A percentile compares a stretch with the other conserved stretches of the same genome.
These are phyloP conservation scores for Anniella stebbinsi DNA, from an alignment of 2,797 vertebrate genomes.

Conservation along the genomic window DNA sequence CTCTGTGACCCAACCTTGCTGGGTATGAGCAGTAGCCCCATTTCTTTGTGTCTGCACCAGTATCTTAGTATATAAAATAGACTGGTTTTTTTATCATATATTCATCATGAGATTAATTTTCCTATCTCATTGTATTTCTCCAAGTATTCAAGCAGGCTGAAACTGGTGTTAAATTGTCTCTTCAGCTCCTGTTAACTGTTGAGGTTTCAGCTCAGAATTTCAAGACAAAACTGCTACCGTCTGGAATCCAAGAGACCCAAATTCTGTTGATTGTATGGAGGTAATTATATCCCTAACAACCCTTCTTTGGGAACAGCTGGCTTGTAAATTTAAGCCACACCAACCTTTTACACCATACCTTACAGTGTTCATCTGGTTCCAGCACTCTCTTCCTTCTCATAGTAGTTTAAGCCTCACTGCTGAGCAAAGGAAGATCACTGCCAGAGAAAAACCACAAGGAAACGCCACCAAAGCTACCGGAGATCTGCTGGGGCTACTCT, in stretches of 20 bases:
- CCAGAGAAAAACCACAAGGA: not conserved
- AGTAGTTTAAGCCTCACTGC: not conserved
- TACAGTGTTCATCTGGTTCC: constrained; percentile 39
- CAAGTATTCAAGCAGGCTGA: not conserved
- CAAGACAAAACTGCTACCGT: not conserved
- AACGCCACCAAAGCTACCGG: not conserved
- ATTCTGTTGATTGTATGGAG: not conserved
- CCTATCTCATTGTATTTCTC: not conserved
- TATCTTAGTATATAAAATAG: not conserved
- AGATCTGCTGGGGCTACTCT: not conserved
- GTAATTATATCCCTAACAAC: not conserved
- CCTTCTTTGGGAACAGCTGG: not conserved
- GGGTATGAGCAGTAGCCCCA: not conserved
- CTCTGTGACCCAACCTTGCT: not conserved
- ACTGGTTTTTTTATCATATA: not conserved
- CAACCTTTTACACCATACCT: constrained; percentile 50
- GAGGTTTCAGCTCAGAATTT: not conserved
- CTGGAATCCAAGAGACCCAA: not conserved
- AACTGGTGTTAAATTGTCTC: not conserved
- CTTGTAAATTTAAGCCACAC: not conserved
- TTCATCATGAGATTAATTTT: not conserved
- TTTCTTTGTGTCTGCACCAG: not conserved
- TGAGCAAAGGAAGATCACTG: constrained; percentile 1
- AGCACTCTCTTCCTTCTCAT: constrained; percentile 53
- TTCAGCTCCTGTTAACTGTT: not conserved